A percentile compares a stretch with the other conserved stretches of the same genome.
phyloP scores from a whole-genome alignment of 2,888 invertebrate species.

The Ophion costatus region DNA sequence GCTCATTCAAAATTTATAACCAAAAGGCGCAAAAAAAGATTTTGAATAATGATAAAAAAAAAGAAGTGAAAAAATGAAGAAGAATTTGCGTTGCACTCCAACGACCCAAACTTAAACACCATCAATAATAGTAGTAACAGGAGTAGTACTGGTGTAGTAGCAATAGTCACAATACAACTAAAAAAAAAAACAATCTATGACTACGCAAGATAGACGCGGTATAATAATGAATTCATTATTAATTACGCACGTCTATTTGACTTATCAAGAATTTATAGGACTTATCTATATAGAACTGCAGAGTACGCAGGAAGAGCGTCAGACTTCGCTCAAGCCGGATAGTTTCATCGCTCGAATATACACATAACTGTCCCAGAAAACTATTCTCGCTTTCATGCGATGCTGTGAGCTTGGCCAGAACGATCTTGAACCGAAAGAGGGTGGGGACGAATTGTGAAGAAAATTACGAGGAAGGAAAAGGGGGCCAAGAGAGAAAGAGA shows the following conservation, averaged over 20 bases:
- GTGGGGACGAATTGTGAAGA: neutral
- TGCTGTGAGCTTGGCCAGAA: conserved; percentile 8
- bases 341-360: conserved; percentile 56
- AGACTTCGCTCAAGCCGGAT: conserved; percentile 23
- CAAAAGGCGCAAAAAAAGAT: too few species aligned
- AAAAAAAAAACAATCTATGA: conserved; percentile 4
- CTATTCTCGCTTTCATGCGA: conserved; percentile 49
- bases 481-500: neutral
- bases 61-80: too few species aligned
- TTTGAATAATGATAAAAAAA: too few species aligned
- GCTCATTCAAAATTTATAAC: too few species aligned
- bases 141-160: neutral
- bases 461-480: neutral
- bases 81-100: too few species aligned
- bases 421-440: conserved; percentile 17
- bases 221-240: conserved; percentile 40
- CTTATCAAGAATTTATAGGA: conserved; percentile 48
- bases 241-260: conserved; percentile 16
- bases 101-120: too few species aligned
- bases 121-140: neutral
- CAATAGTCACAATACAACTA: neutral
- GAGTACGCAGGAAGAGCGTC: conserved; percentile 10
- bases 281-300: conserved; percentile 16
- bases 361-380: conserved; percentile 58
- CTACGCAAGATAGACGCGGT: neutral